Base-by-base conservation (phyloP, 2,888 invertebrate genomes). In the Perizoma affinitatum region DNA sequence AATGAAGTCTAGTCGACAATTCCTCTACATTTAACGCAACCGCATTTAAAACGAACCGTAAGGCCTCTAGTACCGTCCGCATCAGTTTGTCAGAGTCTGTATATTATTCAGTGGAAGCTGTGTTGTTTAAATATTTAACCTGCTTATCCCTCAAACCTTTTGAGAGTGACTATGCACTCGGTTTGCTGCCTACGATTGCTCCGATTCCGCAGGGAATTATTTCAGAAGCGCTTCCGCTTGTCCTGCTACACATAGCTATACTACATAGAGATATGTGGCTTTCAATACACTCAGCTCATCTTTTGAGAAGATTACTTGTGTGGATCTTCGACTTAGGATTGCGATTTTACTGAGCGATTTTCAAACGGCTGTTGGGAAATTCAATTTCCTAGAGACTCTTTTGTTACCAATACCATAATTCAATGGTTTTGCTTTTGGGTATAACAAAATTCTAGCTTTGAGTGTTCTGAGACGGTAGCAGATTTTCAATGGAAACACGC, bases 141-240 rank as follows among this genome's bases (percentile, higher is more conserved):
- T 36, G n/a, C 6, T 11, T 11, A 33, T 34, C 46, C 46, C 51
- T 54, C 66, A 73, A 73, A 67, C 75, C 74, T 74, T 79, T 70
- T 70, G 69, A 69, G 63, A 67, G 69, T 63, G 70, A 70, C 71
- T 62, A 61, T 70, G 67, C 74, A 75, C 67, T 68, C 66, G 68
- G 68, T 63, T 68, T 67, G 61, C 66, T 61, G 62, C 61, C 67
- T 55, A 61, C 71, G 78, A 72, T 79, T 76, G 70, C 58, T 52
- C 35, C 22, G 38, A 42, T 58, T 58, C 52, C 42, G 9, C 33
- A 9, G 78, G 74, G 79, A 79, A 78, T 82, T 74, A 80, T 80
- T 80, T 75, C 73, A 47, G 22, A 48, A 54, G 42, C 52, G 22
- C 38, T 36, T 52, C 38, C 41, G 41, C 45, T 46, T 51, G 46